These are phyloP conservation scores for Itoplectis maculator DNA, from an alignment of 2,888 invertebrate genomes.

Conservation along the genomic window DNA sequence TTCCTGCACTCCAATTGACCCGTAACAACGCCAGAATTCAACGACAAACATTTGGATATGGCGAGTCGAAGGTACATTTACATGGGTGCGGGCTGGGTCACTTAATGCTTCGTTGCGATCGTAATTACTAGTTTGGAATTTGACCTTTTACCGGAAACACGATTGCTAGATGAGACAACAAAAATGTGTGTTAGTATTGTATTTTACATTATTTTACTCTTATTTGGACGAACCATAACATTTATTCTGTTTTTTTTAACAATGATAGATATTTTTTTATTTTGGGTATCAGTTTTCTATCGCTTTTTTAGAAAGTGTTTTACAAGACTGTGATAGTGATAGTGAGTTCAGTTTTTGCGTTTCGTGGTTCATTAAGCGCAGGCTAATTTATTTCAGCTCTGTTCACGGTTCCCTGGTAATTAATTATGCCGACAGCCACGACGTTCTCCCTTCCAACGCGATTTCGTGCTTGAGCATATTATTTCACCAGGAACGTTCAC, in stretches of 20 bases:
- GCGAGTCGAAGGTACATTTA: constrained; percentile 23
- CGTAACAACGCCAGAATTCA: constrained; percentile 33
- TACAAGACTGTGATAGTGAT: background rate
- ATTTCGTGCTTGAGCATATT: constrained; percentile 34
- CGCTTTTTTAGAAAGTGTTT: background rate
- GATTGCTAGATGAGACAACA: background rate
- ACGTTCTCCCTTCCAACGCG: constrained; percentile 19
- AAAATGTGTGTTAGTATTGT: too few relatives aligned
- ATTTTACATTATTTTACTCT: too few relatives aligned
- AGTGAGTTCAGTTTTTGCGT: background rate
- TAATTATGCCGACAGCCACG: constrained; percentile 33
- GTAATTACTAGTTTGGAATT: background rate
- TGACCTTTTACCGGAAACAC: background rate
- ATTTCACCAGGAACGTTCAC: too few relatives aligned
- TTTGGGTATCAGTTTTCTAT: background rate
- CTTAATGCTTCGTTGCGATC: constrained; percentile 18
- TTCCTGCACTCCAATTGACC: constrained; percentile 30
- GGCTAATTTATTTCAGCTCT: background rate
- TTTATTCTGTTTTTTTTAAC: background rate
- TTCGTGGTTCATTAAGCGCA: background rate
- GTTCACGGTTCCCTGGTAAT: constrained; percentile 18
- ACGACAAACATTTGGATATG: constrained; percentile 41
- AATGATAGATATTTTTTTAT: background rate
- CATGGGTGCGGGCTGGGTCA: background rate
- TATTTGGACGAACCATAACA: background rate